These are phyloP conservation scores for Terrapene triunguis DNA, from an alignment of 2,113 vertebrate species.

Conservation along the genomic window DNA sequence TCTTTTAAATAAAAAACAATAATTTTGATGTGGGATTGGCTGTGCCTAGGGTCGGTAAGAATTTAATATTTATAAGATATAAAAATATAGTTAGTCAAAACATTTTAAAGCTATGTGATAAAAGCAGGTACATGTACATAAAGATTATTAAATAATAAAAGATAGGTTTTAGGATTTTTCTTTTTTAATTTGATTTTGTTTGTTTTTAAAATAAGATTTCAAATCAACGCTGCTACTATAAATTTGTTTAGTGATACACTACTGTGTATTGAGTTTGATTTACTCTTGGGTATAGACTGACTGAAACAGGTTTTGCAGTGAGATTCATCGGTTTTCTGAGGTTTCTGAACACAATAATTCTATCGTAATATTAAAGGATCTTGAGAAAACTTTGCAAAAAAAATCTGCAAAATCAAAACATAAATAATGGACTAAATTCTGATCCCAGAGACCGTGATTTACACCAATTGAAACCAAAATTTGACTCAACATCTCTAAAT, in stretches of 20 bases:
- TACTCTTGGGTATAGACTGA: slow-evolving; percentile 22
- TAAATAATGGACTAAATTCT: neutral
- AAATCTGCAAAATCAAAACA: neutral
- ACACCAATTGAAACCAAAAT: neutral
- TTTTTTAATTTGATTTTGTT: neutral
- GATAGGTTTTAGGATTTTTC: neutral
- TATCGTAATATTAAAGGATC: slow-evolving; percentile 32
- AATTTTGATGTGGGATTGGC: neutral
- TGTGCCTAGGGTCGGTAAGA: rapidly evolving
- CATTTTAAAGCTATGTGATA: neutral
- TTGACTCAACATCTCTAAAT: neutral
- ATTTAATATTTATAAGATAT: neutral
- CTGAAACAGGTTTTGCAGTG: slow-evolving; percentile 4
- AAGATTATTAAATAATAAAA: neutral
- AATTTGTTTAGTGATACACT: neutral
- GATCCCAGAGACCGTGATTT: neutral
- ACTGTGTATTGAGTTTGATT: slow-evolving; percentile 7
- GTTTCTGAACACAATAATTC: neutral
- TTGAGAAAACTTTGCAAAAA: slow-evolving; percentile 14
- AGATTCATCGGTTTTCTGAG: neutral
- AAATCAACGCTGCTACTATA: neutral
- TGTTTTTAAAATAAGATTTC: neutral
- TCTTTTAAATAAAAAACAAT: neutral
- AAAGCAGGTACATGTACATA: neutral
- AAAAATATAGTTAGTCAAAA: neutral